Evolutionary conservation across 2,797 vertebrate species (phyloP).

Genomic region (Myotis findleyi): DNA sequence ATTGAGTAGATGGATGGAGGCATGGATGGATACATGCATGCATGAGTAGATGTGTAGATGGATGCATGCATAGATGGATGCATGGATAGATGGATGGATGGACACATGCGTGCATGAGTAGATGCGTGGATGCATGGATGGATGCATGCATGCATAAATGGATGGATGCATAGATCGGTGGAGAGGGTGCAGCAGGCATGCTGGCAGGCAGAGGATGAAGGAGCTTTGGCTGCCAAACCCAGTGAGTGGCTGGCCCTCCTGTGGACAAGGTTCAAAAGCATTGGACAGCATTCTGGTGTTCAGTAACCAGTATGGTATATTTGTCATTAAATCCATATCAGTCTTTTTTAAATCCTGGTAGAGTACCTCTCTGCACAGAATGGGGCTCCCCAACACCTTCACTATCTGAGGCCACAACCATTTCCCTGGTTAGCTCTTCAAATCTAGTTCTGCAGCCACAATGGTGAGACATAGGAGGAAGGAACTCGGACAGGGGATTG

Average conservation of each 20-base stretch:
- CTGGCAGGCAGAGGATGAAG: not conserved
- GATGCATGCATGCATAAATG: no score
- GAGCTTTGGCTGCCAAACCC: not conserved
- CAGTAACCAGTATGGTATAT: constrained; percentile 25
- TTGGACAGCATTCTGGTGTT: constrained; percentile 27
- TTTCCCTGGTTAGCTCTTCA: not conserved
- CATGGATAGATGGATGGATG: not conserved
- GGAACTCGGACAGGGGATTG: no score
- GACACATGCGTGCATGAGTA: not conserved
- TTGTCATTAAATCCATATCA: constrained; percentile 58
- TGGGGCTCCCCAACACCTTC: not conserved
- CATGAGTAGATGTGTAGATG: not conserved
- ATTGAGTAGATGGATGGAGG: not conserved
- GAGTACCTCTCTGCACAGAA: not conserved
- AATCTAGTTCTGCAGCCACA: not conserved
- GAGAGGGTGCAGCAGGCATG: not conserved
- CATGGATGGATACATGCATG: not conserved
- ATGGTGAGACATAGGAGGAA: not conserved
- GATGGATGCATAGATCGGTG: no score
- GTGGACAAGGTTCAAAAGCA: not conserved
- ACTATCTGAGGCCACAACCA: not conserved
- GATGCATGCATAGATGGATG: not conserved
- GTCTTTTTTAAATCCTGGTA: not conserved
- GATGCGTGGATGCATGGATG: not conserved
- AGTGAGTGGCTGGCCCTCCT: not conserved